These are phyloP conservation scores for Empidonax traillii DNA, from an alignment of 2,113 vertebrate species.

Conservation along the genomic window DNA sequence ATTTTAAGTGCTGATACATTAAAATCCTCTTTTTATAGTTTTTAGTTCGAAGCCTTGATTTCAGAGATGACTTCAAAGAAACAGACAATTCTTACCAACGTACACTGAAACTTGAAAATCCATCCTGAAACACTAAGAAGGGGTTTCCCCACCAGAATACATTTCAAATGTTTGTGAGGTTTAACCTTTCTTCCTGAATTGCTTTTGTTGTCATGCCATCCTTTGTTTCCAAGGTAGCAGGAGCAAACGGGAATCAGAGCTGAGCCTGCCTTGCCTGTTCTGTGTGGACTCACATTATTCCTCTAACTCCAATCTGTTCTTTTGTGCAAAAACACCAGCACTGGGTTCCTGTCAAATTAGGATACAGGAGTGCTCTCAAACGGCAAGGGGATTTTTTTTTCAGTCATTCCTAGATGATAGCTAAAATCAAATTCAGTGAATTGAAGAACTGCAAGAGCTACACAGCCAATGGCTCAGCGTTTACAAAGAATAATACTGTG, in stretches of 20 bases:
- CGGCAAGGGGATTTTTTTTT: neutral
- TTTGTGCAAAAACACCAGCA: neutral
- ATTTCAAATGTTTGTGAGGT: neutral
- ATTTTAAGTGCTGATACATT: neutral
- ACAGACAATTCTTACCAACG: neutral
- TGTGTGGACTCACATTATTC: neutral
- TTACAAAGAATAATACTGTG: neutral
- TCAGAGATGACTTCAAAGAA: neutral
- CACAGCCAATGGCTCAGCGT: neutral
- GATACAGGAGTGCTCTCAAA: neutral
- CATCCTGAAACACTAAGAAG: neutral
- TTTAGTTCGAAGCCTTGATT: neutral
- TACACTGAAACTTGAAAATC: neutral
- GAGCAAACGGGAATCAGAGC: neutral
- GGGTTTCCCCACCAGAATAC: neutral
- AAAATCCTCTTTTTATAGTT: neutral
- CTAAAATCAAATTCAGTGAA: neutral
- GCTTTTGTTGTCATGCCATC: conserved; percentile 62
- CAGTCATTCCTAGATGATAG: neutral
- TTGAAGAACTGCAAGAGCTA: neutral
- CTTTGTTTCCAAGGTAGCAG: conserved; percentile 61
- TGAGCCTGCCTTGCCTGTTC: neutral
- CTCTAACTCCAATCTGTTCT: conserved; percentile 27
- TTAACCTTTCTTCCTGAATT: conserved; percentile 19
- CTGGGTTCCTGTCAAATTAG: neutral